phyloP scores from a whole-genome alignment of 30 jellyfish, hydroid and myxozoan genomes.

The Aurelia aurita region DNA sequence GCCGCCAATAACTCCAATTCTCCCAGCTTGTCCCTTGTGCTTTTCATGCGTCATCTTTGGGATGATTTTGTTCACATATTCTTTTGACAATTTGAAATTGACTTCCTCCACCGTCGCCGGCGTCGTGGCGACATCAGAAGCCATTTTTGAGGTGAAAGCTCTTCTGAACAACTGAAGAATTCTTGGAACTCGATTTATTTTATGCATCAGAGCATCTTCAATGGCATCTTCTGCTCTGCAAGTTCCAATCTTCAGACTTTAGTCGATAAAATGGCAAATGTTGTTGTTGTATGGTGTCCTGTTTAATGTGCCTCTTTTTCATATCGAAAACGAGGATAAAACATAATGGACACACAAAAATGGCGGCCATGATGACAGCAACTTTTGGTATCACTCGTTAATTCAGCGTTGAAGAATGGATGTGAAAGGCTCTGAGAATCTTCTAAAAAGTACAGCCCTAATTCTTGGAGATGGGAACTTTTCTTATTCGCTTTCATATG shows the following conservation, averaged over 20 bases:
- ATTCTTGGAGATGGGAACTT: slow-evolving; percentile 98
- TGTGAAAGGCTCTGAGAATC: not conserved
- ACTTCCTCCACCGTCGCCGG: no score
- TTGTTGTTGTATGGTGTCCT: not conserved
- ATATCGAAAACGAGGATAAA: not conserved
- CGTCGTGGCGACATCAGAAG: slow-evolving; percentile 10
- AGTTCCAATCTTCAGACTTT: not conserved
- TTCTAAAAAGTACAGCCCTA: not conserved
- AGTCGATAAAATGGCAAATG: not conserved
- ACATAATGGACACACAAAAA: no score
- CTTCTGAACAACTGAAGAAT: not conserved
- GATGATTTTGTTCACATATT: slow-evolving; percentile 43
- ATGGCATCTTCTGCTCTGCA: not conserved
- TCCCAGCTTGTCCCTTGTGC: slow-evolving; percentile 93
- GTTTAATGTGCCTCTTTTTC: not conserved
- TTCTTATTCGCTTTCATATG: slow-evolving; percentile 76
- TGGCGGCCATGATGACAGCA: not conserved
- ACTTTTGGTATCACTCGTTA: not conserved
- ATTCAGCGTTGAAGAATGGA: not conserved
- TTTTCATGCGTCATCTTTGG: slow-evolving; percentile 67
- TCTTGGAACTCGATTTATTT: not conserved
- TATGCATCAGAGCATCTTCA: not conserved
- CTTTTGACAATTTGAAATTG: not conserved
- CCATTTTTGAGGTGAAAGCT: not conserved
- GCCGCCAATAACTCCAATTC: slow-evolving; percentile 97